Conservation (phyloP, 2,797 vertebrate genomes). For the Zonotrichia albicollis region DNA sequence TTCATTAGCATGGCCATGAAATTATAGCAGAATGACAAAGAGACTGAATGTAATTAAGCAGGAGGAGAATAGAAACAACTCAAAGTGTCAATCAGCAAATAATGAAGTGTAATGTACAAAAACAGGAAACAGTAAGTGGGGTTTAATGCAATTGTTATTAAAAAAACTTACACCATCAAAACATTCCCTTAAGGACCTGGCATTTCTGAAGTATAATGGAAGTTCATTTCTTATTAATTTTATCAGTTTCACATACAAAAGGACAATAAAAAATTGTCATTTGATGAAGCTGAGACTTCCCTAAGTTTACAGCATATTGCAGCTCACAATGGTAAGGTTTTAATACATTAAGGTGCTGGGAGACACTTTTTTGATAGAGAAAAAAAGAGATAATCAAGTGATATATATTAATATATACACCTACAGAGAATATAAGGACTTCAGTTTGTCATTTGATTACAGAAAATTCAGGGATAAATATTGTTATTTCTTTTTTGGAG, state of each 20-base stretch:
- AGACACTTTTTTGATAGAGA: neutral
- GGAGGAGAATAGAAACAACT: constrained; percentile 59
- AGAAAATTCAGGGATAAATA: neutral
- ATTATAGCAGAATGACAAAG: constrained; percentile 70
- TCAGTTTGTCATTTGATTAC: neutral
- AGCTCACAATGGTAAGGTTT: neutral
- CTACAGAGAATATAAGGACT: neutral
- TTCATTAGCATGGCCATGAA: constrained; percentile 68
- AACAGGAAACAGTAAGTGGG: constrained; percentile 52
- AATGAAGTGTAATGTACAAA: constrained; percentile 62
- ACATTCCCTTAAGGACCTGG: constrained; percentile 15
- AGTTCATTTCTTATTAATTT: constrained; percentile 29
- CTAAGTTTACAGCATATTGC: neutral
- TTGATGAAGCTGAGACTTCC: constrained; percentile 60
- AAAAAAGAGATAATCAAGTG: neutral
- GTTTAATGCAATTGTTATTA: constrained; percentile 60
- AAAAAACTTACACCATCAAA: neutral
- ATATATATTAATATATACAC: neutral
- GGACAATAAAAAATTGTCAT: constrained; percentile 61
- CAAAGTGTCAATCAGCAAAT: constrained; percentile 63
- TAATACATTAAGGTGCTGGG: neutral
- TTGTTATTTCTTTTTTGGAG: neutral
- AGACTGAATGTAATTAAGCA: constrained; percentile 69
- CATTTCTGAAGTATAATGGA: constrained; percentile 44
- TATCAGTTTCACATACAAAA: constrained; percentile 43